phyloP scores from a whole-genome alignment of 2,888 invertebrate genomes.

The Heliconius cydno region DNA sequence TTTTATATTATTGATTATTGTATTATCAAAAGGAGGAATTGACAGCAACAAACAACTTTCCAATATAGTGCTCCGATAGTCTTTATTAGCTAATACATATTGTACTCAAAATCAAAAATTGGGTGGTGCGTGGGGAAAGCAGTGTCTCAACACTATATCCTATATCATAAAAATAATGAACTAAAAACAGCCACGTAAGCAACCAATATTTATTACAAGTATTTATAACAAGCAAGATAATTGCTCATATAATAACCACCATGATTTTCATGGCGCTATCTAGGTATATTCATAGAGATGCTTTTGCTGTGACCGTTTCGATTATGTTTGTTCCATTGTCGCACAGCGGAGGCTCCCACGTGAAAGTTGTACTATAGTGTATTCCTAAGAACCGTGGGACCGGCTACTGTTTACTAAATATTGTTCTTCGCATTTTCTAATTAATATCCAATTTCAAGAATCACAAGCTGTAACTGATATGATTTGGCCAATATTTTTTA shows the following conservation, averaged over 20 bases:
- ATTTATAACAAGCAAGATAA: not conserved
- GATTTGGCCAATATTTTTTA: not conserved
- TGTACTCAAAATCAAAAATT: too few relatives aligned
- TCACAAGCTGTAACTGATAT: not conserved
- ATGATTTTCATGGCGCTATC: not conserved
- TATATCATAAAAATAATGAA: not conserved
- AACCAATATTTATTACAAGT: too few relatives aligned
- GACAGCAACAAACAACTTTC: not conserved
- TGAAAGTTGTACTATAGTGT: slow-evolving; percentile 66
- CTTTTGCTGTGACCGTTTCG: slow-evolving; percentile 15
- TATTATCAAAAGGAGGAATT: slow-evolving; percentile 2
- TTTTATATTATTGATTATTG: slow-evolving; percentile 5
- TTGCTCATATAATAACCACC: not conserved
- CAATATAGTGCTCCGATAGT: not conserved
- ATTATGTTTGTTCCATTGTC: slow-evolving; percentile 19
- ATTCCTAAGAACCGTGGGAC: slow-evolving; percentile 55
- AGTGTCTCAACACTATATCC: not conserved
- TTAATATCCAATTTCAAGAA: slow-evolving; percentile 39
- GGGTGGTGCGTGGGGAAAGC: too few relatives aligned
- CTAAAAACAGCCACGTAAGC: too few relatives aligned
- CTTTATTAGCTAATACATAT: not conserved
- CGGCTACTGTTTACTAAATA: slow-evolving; percentile 48
- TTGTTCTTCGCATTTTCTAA: slow-evolving; percentile 40
- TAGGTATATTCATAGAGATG: slow-evolving; percentile 2
- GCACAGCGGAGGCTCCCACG: slow-evolving; percentile 63